phyloP scores from a whole-genome alignment of 1,140 invertebrate species.

The Habropoda laboriosa region DNA sequence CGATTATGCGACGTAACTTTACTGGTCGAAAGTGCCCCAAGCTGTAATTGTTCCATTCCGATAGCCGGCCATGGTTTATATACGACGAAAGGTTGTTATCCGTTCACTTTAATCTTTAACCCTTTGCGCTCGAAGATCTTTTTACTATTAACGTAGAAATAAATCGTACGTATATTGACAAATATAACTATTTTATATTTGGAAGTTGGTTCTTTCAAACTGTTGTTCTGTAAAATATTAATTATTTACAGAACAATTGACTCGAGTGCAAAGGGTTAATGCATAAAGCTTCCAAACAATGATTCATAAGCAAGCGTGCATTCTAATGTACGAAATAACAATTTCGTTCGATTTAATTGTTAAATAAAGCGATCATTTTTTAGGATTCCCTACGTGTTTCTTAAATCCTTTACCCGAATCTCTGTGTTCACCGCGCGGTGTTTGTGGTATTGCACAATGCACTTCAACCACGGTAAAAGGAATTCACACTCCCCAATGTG shows the following conservation, averaged over 20 bases:
- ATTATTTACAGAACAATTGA: too few relatives aligned
- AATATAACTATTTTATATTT: too few relatives aligned
- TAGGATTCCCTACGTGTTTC: conserved; percentile 62
- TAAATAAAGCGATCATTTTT: not conserved
- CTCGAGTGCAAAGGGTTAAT: too few relatives aligned
- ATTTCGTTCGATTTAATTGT: not conserved
- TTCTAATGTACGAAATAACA: not conserved
- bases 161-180: too few relatives aligned
- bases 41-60: conserved; percentile 45
- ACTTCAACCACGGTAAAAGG: conserved; percentile 43
- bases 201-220: too few relatives aligned
- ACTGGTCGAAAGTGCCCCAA: conserved; percentile 7
- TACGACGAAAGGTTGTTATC: conserved; percentile 48
- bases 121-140: too few relatives aligned
- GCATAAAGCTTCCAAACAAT: too few relatives aligned
- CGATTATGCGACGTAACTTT: conserved; percentile 54
- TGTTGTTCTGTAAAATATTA: too few relatives aligned
- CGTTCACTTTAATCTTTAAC: too few relatives aligned
- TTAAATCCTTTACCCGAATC: conserved; percentile 49
- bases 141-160: too few relatives aligned
- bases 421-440: conserved; percentile 50
- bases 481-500: conserved; percentile 48
- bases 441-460: conserved; percentile 51
- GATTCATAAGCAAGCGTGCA: not conserved
- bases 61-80: conserved; percentile 44